Conservation (phyloP, 2,797 vertebrate genomes). For the Pitangus sulphuratus region DNA sequence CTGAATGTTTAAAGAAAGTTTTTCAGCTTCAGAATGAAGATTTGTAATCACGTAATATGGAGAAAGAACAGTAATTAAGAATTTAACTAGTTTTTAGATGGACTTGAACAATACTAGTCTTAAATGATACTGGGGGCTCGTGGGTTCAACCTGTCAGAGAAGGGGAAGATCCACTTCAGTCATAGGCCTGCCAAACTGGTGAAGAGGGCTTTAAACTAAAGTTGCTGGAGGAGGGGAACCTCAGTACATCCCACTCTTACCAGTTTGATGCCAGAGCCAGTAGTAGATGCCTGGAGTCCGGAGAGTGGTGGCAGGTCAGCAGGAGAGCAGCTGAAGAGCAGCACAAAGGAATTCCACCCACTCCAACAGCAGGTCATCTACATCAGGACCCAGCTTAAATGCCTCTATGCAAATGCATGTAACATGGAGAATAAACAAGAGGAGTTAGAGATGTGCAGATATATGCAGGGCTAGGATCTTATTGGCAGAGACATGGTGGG, state of each 20-base stretch:
- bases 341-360: background rate
- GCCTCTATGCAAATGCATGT: background rate
- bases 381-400: background rate
- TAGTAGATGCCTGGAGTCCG: background rate
- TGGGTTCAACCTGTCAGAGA: background rate
- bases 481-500: background rate
- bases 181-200: background rate
- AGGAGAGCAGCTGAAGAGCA: background rate
- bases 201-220: background rate
- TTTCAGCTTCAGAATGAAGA: background rate
- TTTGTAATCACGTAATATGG: background rate
- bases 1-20: background rate
- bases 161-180: background rate
- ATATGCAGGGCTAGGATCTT: background rate
- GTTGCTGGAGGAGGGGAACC: background rate
- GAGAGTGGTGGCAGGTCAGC: background rate
- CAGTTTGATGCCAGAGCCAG: background rate
- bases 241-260: fast-evolving
- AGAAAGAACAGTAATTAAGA: background rate
- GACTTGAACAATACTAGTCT: background rate
- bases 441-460: background rate
- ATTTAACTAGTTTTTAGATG: background rate
- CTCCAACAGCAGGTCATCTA: background rate
- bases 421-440: background rate
- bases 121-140: background rate